Evolutionary conservation across 2,888 invertebrate species (phyloP).

Genomic region (Entomobrya multifasciata): DNA sequence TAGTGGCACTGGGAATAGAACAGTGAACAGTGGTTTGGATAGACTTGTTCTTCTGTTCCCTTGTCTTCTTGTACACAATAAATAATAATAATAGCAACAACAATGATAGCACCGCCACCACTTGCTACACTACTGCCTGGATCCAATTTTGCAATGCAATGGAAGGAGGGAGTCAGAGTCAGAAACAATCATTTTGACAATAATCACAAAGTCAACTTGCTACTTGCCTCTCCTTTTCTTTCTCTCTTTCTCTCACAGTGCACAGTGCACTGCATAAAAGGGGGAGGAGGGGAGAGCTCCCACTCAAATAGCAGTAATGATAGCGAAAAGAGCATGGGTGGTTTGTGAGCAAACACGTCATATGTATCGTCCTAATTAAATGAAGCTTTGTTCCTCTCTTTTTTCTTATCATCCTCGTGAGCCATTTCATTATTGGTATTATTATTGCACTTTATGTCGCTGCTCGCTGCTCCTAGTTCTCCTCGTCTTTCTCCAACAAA

Average conservation of each 20-base stretch:
- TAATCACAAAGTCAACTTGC: too few species aligned
- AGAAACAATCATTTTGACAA: too few species aligned
- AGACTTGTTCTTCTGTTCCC: conserved; percentile 40
- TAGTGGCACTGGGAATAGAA: conserved; percentile 34
- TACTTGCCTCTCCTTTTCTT: too few species aligned
- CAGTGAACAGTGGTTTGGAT: too few species aligned
- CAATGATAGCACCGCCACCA: too few species aligned
- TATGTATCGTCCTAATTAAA: conserved; percentile 80
- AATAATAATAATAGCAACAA: conserved; percentile 49
- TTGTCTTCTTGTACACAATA: conserved; percentile 50
- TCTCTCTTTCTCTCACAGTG: too few species aligned
- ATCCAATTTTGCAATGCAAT: too few species aligned
- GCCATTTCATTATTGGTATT: conserved; percentile 40
- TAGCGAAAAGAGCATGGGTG: conserved; percentile 39
- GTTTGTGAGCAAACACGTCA: conserved; percentile 78
- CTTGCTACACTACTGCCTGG: too few species aligned
- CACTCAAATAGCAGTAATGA: neutral
- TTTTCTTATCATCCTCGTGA: conserved; percentile 46
- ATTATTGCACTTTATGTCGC: conserved; percentile 20
- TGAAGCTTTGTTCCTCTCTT: conserved; percentile 75
- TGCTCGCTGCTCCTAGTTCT: neutral
- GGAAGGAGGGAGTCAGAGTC: conserved; percentile 58
- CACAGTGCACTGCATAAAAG: too few species aligned
- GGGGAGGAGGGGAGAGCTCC: conserved; percentile 54
- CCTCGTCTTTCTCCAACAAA: too few species aligned